Percentiles rank a stretch among this genome's conserved stretches.
phyloP scores from a whole-genome alignment of 2,888 invertebrate species.

The Plagodis dolabraria region DNA sequence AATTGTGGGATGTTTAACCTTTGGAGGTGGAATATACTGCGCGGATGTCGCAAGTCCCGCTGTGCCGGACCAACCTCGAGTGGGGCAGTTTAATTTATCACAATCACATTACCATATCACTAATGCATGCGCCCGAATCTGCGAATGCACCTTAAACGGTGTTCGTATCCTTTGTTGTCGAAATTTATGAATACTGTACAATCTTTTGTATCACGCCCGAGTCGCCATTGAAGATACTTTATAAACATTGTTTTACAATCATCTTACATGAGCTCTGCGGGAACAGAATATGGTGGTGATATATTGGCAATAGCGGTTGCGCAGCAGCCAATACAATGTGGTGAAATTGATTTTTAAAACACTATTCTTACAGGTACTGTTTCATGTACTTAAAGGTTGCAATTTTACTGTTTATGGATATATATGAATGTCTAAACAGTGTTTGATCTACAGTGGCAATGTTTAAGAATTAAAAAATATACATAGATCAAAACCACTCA shows the following conservation, averaged over 20 bases:
- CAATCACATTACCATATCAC: slow-evolving; percentile 84
- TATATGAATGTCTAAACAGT: no score
- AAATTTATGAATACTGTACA: slow-evolving; percentile 78
- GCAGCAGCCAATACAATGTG: slow-evolving; percentile 41
- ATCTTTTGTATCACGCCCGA: slow-evolving; percentile 68
- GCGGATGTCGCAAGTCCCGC: slow-evolving; percentile 73
- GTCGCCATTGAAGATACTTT: slow-evolving; percentile 54
- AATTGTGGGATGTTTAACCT: slow-evolving; percentile 73
- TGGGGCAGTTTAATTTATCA: slow-evolving; percentile 77
- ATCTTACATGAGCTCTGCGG: slow-evolving; percentile 60
- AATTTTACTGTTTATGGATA: no score
- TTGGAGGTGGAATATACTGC: slow-evolving; percentile 52
- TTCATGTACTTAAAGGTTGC: no score
- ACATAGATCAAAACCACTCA: no score
- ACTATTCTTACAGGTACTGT: slow-evolving; percentile 2
- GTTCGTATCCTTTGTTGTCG: slow-evolving; percentile 78
- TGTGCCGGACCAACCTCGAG: slow-evolving; percentile 62
- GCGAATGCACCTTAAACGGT: slow-evolving; percentile 79
- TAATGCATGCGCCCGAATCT: slow-evolving; percentile 78
- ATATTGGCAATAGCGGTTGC: slow-evolving; percentile 49
- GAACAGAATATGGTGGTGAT: slow-evolving; percentile 46
- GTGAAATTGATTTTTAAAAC: slow-evolving; percentile 31
- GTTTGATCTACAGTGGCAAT: no score
- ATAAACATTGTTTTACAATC: slow-evolving; percentile 71
- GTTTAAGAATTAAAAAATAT: no score